Base-by-base conservation (phyloP, 92 coral and sea anemone genomes). In the Palythoa grandis region DNA sequence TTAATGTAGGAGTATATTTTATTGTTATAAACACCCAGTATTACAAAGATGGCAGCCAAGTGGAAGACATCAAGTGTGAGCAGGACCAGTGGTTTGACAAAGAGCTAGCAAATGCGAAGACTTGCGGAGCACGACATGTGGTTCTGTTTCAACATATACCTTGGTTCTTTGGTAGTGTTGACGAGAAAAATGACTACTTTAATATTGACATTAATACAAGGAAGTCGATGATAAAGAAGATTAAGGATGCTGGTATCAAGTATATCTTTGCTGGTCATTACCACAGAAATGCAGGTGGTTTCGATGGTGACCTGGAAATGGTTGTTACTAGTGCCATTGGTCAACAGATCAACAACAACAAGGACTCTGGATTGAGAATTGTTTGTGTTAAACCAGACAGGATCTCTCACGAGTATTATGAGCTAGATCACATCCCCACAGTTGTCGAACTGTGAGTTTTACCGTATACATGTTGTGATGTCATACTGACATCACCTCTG, bases 211-310 rank as follows among this genome's bases (percentile, higher is more conserved):
- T 54, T 83, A 80, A 92, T 14, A 82, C 79, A 11, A 88, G 99
- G 23, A 88, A 83, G 40, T 87, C 73, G 39, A 91, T 95, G 93
- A 71, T 97, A 1, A 77, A 82, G 82, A 97, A 95, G 82, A 76
- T 97, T 19, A 91, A 88, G 82, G 90, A 83, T 48, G 99, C 99
- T 20, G 99, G 99, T 16, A 88, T 97, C 24, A 95, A 86, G 82
- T 92, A 95, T 78, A 90, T 97, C 20, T 97, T 97, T 92, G 99
- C 99, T 11, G 99, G 99, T 65, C 99, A 97, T 86, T 97, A 97
- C 71, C 99, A 97, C 85, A 84, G 95, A 74, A 97, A 97, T 89
- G 99, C 99, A 19, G 99, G 99, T 54, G 99, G 98, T 11, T 90
- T 95, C 88, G 92, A 92, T 86, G 97, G 92, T 6, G 93, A 91